Evolutionary conservation across 2,113 vertebrate genomes (phyloP), one percentile per base, ranked within the genome.

Genomic region (Tiliqua scincoides): DNA sequence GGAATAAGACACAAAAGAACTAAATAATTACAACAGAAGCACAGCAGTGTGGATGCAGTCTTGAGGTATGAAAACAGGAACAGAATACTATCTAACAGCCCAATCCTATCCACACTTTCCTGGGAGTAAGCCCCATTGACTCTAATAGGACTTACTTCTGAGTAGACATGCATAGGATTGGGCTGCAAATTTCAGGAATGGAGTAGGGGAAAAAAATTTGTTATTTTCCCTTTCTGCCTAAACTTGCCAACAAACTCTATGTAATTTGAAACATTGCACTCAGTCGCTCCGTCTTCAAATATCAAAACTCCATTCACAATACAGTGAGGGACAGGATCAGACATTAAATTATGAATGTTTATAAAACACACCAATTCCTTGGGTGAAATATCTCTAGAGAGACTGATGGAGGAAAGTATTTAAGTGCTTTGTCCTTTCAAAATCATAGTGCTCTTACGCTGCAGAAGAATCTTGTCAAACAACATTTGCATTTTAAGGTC

Each of bases 321-420:
- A 32, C 23, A 90, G 74, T 85, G 63, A 87, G 81, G 73, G 83
- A 91, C 35, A 7, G n/a, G 62, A 91, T 88, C 88, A 89, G 85
- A 61, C 63, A 84, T 90, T 88, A 85, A 92, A 87, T 92, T 82
- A 90, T 30, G 85, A 82, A 88, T 79, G 83, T 90, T 89, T 91
- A 70, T 83, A 88, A 85, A 92, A 91, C 20, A 79, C 85, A 89
- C 92, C 84, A 89, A 65, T 76, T 35, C 84, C 65, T 88, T 32
- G 70, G 70, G 89, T 72, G 63, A 87, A 89, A 89, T 88, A 91
- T 92, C 84, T 85, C 70, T 75, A 89, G 75, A 92, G 88, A 62
- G 18, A 32, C 57, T 89, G 68, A 88, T 2, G 65, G 59, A n/a
- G n/a, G 62, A 57, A 59, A 86, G 73, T 71, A 85, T 40, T 82